Conservation (phyloP, 1,140 invertebrate species). For the Neodiprion pinetum region DNA sequence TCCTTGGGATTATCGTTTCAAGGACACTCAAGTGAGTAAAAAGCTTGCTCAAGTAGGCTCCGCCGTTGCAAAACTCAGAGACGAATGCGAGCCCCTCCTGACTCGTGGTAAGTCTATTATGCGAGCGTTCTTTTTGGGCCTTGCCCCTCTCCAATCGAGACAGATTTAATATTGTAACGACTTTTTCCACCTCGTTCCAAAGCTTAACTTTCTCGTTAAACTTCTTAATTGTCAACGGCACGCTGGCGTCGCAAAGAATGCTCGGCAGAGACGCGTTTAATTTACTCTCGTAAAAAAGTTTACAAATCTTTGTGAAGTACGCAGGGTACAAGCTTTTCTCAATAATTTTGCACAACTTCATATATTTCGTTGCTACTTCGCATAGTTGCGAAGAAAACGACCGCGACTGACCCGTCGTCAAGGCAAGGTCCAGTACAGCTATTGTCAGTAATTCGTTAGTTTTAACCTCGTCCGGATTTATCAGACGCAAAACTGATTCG, state of each 20-base stretch:
- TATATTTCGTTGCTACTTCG: constrained; percentile 47
- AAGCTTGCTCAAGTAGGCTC: constrained; percentile 44
- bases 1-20: constrained; percentile 38
- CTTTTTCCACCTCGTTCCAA: constrained; percentile 40
- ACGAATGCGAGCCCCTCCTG: constrained; percentile 37
- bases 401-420: constrained; percentile 39
- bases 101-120: constrained; percentile 7
- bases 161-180: constrained; percentile 17
- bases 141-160: constrained; percentile 5
- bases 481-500: constrained; percentile 37
- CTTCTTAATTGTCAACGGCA: constrained; percentile 38
- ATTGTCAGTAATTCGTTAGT: constrained; percentile 46
- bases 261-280: constrained; percentile 29
- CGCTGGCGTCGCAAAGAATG: constrained; percentile 43
- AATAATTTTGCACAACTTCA: constrained; percentile 41
- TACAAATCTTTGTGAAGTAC: constrained; percentile 41
- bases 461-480: constrained; percentile 26
- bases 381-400: constrained; percentile 39
- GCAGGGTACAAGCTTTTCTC: constrained; percentile 34
- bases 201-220: constrained; percentile 40
- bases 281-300: constrained; percentile 41
- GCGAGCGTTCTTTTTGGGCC: constrained; percentile 17
- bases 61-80: constrained; percentile 30
- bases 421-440: constrained; percentile 44
- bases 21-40: constrained; percentile 42